A percentile compares a stretch with the other conserved stretches of the same genome.
phyloP scores from a whole-genome alignment of 1,140 invertebrate genomes.

The Drosophila paulistorum region DNA sequence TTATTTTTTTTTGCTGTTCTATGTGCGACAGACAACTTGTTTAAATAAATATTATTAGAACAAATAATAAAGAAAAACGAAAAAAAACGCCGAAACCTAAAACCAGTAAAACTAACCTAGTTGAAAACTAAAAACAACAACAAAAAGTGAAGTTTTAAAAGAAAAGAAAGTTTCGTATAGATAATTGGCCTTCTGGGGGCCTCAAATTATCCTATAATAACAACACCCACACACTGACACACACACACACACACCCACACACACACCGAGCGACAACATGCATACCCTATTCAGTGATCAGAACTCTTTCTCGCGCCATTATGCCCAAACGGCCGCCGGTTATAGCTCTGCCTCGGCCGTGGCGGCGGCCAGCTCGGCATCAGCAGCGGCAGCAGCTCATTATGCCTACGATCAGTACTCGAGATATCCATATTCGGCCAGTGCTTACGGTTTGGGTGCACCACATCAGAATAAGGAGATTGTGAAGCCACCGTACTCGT shows the following conservation, averaged over 20 bases:
- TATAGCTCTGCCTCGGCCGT: slow-evolving; percentile 83
- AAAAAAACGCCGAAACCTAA: slow-evolving; percentile 30
- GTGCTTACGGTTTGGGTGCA: slow-evolving; percentile 84
- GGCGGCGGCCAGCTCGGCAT: slow-evolving; percentile 83
- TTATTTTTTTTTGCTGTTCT: slow-evolving; percentile 9
- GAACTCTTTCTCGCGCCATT: slow-evolving; percentile 87
- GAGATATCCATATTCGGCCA: slow-evolving; percentile 87
- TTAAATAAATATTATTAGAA: slow-evolving; percentile 74
- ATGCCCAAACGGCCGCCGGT: slow-evolving; percentile 85
- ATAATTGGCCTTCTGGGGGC: not conserved
- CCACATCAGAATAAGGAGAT: slow-evolving; percentile 92
- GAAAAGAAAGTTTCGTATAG: not conserved
- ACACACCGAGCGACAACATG: slow-evolving; percentile 84
- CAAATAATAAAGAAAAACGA: slow-evolving; percentile 50
- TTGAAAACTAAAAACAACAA: slow-evolving; percentile 6
- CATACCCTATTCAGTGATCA: slow-evolving; percentile 94
- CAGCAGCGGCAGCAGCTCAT: slow-evolving; percentile 83
- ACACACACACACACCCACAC: no score
- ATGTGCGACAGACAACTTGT: slow-evolving; percentile 50
- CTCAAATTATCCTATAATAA: not conserved
- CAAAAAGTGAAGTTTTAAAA: slow-evolving; percentile 22
- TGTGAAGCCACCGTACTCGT: slow-evolving; percentile 98
- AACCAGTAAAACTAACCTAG: slow-evolving; percentile 3
- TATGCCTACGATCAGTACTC: slow-evolving; percentile 88
- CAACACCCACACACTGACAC: no score